Conservation (phyloP, 2,888 invertebrate species). For the Tachystola acroxantha region DNA sequence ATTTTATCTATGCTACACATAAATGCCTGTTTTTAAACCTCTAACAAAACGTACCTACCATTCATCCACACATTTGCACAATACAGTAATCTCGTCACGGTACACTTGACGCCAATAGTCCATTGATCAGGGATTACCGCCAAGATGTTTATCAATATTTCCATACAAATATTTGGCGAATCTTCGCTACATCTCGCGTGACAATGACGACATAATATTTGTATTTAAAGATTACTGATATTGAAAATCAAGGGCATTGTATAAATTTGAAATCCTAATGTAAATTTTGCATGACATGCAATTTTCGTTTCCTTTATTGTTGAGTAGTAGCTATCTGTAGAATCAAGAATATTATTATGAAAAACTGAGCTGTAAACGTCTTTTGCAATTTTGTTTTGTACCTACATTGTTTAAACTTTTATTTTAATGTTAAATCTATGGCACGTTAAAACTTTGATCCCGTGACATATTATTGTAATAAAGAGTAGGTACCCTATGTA, state of each 20-base stretch:
- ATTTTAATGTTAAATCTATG: no score
- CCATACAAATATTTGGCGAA: conserved; percentile 52
- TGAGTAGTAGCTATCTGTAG: background rate
- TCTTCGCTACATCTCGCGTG: conserved; percentile 38
- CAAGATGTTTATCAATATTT: conserved; percentile 66
- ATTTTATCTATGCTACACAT: no score
- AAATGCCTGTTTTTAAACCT: conserved; percentile 5
- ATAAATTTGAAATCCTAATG: conserved; percentile 25
- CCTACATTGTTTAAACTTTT: no score
- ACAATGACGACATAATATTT: conserved; percentile 67
- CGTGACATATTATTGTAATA: no score
- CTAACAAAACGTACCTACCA: conserved; percentile 20
- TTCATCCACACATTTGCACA: conserved; percentile 48
- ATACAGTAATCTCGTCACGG: conserved; percentile 67
- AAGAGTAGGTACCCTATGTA: no score
- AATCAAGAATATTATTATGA: background rate
- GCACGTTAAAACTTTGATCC: no score
- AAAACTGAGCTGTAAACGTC: no score
- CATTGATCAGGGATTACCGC: conserved; percentile 60
- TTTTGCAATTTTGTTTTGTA: no score
- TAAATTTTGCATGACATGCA: conserved; percentile 43
- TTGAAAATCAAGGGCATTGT: conserved; percentile 45
- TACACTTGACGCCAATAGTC: conserved; percentile 71
- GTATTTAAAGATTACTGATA: conserved; percentile 39
- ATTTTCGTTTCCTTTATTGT: conserved; percentile 3